These are phyloP conservation scores for Ridgeia piscesae DNA, from an alignment of 1,140 invertebrate genomes.

Conservation along the genomic window DNA sequence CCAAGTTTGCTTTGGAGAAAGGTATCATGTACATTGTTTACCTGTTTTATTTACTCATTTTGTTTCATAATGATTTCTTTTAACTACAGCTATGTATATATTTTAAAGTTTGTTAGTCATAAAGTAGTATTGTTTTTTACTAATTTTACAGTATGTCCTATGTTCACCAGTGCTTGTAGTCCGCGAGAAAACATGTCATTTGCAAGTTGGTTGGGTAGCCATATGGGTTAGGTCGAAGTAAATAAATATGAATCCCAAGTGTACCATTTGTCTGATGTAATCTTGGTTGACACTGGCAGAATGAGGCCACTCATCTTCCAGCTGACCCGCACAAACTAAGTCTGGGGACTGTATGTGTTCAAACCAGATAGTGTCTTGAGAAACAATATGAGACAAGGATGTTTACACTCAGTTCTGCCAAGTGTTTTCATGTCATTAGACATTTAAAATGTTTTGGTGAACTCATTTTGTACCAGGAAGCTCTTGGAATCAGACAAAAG, in stretches of 20 bases:
- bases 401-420: background rate
- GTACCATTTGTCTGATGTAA: background rate
- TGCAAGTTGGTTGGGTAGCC: background rate
- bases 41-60: too few species aligned
- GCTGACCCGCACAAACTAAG: too few species aligned
- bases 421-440: background rate
- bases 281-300: background rate
- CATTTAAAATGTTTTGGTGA: background rate
- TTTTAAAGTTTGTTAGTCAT: too few species aligned
- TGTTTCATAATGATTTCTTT: too few species aligned
- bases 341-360: too few species aligned
- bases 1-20: too few species aligned
- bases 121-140: background rate
- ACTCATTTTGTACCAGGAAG: background rate
- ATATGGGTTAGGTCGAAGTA: background rate
- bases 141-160: background rate
- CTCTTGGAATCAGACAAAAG: background rate
- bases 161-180: background rate
- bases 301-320: too few species aligned
- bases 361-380: background rate
- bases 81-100: too few species aligned
- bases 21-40: too few species aligned
- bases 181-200: background rate
- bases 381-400: background rate
- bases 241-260: constrained; percentile 6